Evolutionary conservation across 2,888 invertebrate species (phyloP).

Genomic region (Acronicta leporina): DNA sequence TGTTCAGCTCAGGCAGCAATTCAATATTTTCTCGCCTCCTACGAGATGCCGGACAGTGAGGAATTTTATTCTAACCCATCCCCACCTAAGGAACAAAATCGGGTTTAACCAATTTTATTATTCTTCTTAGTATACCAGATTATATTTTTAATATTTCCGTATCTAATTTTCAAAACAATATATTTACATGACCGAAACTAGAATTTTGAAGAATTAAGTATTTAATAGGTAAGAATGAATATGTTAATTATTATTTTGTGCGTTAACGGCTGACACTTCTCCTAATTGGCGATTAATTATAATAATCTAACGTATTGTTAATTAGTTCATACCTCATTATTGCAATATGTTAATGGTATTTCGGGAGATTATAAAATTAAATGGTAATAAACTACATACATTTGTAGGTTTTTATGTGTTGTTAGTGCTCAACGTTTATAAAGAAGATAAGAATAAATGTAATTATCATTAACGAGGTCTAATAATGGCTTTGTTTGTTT

Average conservation of each 20-base stretch:
- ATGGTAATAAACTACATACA: background rate
- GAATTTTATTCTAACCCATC: too few species aligned
- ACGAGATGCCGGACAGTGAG: too few species aligned
- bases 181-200: background rate
- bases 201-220: slow-evolving; percentile 8
- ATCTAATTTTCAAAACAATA: slow-evolving; percentile 4
- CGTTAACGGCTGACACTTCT: slow-evolving; percentile 35
- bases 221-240: slow-evolving; percentile 5
- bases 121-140: background rate
- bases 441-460: background rate
- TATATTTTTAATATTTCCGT: slow-evolving; percentile 1
- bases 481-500: background rate
- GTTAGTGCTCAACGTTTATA: background rate
- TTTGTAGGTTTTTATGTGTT: background rate
- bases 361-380: slow-evolving; percentile 20
- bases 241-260: slow-evolving; percentile 32
- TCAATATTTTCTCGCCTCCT: too few species aligned
- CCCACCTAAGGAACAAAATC: too few species aligned
- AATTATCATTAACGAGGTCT: background rate
- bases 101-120: background rate
- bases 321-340: slow-evolving; percentile 48
- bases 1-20: too few species aligned
- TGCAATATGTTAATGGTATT: slow-evolving; percentile 19
- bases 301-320: slow-evolving; percentile 40
- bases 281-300: slow-evolving; percentile 52